These are phyloP conservation scores for Nebria ingens DNA, from an alignment of 1,140 invertebrate species.

Conservation along the genomic window DNA sequence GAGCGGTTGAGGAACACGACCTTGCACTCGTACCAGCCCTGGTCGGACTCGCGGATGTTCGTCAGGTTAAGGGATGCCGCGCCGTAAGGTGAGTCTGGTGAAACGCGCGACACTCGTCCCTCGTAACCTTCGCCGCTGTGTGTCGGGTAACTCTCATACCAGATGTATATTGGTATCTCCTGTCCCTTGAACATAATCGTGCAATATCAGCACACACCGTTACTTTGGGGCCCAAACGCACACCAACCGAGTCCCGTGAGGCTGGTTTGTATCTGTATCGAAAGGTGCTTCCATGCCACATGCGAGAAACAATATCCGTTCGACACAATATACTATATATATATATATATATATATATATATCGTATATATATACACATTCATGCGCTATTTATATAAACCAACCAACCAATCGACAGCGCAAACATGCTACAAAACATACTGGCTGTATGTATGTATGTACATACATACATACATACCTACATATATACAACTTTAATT, in stretches of 20 bases:
- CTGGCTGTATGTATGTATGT: no score
- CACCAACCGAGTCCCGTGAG: background rate
- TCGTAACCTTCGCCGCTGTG: conserved; percentile 88
- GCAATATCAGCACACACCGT: no score
- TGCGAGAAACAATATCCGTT: background rate
- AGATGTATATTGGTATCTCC: conserved; percentile 92
- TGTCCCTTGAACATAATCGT: conserved; percentile 55
- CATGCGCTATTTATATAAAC: background rate
- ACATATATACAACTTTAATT: no score
- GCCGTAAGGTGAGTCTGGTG: conserved; percentile 75
- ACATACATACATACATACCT: no score
- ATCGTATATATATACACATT: no score
- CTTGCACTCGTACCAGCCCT: conserved; percentile 96
- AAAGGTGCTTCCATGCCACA: background rate
- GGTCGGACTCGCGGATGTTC: conserved; percentile 82
- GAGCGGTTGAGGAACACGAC: conserved; percentile 90
- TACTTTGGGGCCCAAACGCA: no score
- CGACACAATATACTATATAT: no score
- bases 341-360: no score
- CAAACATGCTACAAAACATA: no score
- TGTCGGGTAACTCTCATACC: conserved; percentile 93
- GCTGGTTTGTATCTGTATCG: background rate
- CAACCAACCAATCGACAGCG: background rate
- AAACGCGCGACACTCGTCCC: conserved; percentile 77
- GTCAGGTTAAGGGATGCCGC: conserved; percentile 89